Base-by-base conservation (phyloP, 2,797 vertebrate species). In the Spinus olivaceus region DNA sequence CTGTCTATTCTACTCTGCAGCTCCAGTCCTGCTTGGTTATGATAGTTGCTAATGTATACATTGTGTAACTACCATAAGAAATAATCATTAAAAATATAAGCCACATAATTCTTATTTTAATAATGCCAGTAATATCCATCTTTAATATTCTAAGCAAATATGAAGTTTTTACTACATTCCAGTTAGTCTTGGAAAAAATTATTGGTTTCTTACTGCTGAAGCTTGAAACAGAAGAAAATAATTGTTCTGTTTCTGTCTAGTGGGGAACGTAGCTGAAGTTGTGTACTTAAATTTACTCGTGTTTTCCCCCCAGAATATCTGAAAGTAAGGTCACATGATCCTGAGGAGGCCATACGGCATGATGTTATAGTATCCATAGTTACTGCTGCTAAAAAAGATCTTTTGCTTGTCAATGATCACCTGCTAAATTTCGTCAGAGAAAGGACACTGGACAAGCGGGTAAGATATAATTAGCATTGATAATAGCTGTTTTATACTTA, bases 281-380 rank as follows among this genome's bases (percentile, higher is more conserved):
- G 13, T 46, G 8, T 82, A 78, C 64, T 94, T 54, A 88, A 8
- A 53, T 21, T 63, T 41, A 61, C 3, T 94, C 41, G 57, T 2
- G 22, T 64, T 53, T 88, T 97, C 5, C 47, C 86, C 51, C 60
- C 97, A 99, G 99, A 99, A 91, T 99, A 98, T 97, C 98, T 99
- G 87, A 99, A 99, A 98, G 99, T 99, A 94, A 98, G 99, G 89
- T 99, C 99, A 86, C 99, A 99, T 97, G 99, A 99, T 96, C 99
- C 99, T 6, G 99, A 99, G 97, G 99, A 99, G 97, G 99, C 99
- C 79, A 99, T 99, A 96, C 98, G 99, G 74, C 99, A 99, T 90
- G 99, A 99, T 96, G 99, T 99, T 95, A 99, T 99, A 65, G 99
- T 99, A 88, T 99, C 99, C 83, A 99, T 99, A 97, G 99, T 99